Evolutionary conservation across 2,888 invertebrate genomes (phyloP).

Genomic region (Abscondita cerata): DNA sequence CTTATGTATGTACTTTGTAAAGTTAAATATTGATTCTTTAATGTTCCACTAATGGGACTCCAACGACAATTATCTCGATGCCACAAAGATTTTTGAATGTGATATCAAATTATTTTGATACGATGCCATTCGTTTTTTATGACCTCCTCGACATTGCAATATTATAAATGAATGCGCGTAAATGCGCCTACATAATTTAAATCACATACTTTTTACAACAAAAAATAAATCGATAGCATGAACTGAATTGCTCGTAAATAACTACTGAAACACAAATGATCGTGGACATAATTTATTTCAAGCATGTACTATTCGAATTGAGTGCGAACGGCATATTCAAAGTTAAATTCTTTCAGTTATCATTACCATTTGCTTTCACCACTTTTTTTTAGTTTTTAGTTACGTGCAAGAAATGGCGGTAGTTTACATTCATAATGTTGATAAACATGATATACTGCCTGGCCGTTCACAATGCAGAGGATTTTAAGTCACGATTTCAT

Average conservation of each 20-base stretch:
- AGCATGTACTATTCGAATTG: slow-evolving; percentile 41
- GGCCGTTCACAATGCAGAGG: slow-evolving; percentile 48
- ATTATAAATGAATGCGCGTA: too few species aligned
- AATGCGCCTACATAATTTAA: too few species aligned
- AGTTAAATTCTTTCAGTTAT: neutral
- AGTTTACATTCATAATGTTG: slow-evolving; percentile 39
- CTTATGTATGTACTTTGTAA: too few species aligned
- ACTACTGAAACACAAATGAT: slow-evolving; percentile 42
- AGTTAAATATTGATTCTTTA: neutral
- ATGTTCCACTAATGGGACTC: slow-evolving; percentile 19
- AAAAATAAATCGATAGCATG: slow-evolving; percentile 14
- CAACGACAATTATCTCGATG: too few species aligned
- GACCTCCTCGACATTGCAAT: too few species aligned
- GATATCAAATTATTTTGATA: neutral
- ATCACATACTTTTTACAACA: too few species aligned
- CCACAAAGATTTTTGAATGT: neutral
- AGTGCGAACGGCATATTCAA: slow-evolving; percentile 40
- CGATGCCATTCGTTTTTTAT: too few species aligned
- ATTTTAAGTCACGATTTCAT: slow-evolving; percentile 52
- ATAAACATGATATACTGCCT: slow-evolving; percentile 39
- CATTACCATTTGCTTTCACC: too few species aligned
- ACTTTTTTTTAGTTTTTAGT: neutral
- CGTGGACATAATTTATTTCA: slow-evolving; percentile 45
- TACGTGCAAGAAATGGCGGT: slow-evolving; percentile 26
- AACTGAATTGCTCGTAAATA: slow-evolving; percentile 43